Conservation (phyloP, 1,140 invertebrate species). For the Drosophila punjabiensis region DNA sequence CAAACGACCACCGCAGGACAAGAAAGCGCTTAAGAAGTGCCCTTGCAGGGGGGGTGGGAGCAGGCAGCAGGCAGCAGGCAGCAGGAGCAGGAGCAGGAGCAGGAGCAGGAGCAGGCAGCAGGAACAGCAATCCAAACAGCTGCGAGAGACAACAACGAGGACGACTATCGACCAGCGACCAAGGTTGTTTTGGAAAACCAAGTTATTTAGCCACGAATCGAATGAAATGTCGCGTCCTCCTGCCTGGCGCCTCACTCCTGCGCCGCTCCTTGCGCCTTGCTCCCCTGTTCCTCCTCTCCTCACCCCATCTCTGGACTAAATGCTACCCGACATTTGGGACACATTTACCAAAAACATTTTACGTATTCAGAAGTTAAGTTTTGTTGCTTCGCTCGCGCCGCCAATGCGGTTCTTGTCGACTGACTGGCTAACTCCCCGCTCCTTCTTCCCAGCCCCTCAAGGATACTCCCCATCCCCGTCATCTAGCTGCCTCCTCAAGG, state of each 20-base stretch:
- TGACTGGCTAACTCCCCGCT: constrained; percentile 26
- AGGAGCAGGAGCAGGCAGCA: neutral
- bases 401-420: constrained; percentile 41
- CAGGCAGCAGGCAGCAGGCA: neutral
- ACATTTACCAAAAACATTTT: constrained; percentile 83
- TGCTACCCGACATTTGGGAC: constrained; percentile 77
- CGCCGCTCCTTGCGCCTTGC: neutral
- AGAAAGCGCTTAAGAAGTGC: constrained; percentile 83
- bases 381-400: constrained; percentile 52
- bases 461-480: neutral
- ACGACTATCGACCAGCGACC: constrained; percentile 63
- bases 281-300: neutral
- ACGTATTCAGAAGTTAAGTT: constrained; percentile 79
- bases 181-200: constrained; percentile 67
- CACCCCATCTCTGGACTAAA: constrained; percentile 35
- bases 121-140: constrained; percentile 75
- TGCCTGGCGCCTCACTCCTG: neutral
- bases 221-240: constrained; percentile 73
- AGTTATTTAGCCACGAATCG: constrained; percentile 78
- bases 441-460: neutral
- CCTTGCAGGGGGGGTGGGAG: constrained; percentile 15
- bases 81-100: constrained; percentile 39
- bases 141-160: constrained; percentile 73
- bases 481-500: neutral
- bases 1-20: constrained; percentile 85